A percentile compares a stretch with the other conserved stretches of the same genome.
Conservation (phyloP, 2,113 vertebrate genomes). For the Salvelinus sp. region DNA sequence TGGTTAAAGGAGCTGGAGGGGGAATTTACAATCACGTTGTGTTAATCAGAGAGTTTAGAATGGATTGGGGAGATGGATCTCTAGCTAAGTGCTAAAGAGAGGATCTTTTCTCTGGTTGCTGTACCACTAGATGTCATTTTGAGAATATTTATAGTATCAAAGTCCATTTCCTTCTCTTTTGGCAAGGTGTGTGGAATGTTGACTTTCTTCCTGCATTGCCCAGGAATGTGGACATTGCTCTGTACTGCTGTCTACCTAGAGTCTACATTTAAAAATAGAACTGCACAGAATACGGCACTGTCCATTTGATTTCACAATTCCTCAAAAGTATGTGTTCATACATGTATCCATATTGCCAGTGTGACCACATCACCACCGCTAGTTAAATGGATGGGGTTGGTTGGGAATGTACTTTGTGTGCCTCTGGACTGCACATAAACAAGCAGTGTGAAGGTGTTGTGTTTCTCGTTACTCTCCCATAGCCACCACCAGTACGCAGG, state of each 20-base stretch:
- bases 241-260: not conserved
- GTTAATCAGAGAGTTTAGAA: not conserved
- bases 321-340: not conserved
- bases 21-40: not conserved
- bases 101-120: not conserved
- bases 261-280: not conserved
- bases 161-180: conserved; percentile 4
- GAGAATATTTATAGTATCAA: not conserved
- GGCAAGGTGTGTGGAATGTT: conserved; percentile 2
- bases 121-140: not conserved
- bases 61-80: not conserved
- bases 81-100: not conserved
- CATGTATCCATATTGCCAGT: too few relatives aligned
- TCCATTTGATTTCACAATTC: not conserved
- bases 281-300: not conserved
- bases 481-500: not conserved
- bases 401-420: too few relatives aligned
- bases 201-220: not conserved
- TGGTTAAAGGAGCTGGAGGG: not conserved
- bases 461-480: not conserved
- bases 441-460: not conserved
- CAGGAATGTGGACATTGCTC: conserved; percentile 1
- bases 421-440: not conserved
- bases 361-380: too few relatives aligned
- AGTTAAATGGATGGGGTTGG: too few relatives aligned